Base-by-base conservation (phyloP, 2,888 invertebrate genomes). In the Tanypteryx hageni region DNA sequence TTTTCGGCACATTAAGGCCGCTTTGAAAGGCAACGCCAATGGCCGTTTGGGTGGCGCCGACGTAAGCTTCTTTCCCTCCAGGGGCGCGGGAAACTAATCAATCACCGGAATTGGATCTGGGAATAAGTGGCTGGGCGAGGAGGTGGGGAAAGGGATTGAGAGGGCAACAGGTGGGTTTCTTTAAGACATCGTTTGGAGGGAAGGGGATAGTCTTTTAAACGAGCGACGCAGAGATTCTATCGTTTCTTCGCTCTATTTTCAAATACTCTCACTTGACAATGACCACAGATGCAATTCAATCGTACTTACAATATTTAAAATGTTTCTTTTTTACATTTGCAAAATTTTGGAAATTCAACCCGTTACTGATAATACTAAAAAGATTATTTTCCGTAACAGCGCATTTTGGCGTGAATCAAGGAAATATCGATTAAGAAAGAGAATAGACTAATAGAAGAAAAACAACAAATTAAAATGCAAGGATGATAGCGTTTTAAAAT, bases 131-230 rank as follows among this genome's bases (percentile, higher is more conserved):
- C 13, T 18, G 18, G 76, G 16, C 7, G 11, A 22, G n/a, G n/a
- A 10, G 68, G 22, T n/a, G n/a, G 68, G 68, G 13, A n/a, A n/a
- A 10, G 18, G 68, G 68, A 7, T 64, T 9, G n/a, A 14, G 14
- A 64, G n/a, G 68, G 76, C 76, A 76, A 76, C 76, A 76, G 76
- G 76, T 76, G 76, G 76, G 22, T 27, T 76, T 27, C 27, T 22
- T 27, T 76, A 22, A 22, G 68, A 13, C 22, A n/a, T 68, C n/a
- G 76, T 27, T 68, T 16, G n/a, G 22, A 22, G 76, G 76, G 27
- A 27, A 13, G 18, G 22, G 68, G n/a, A 68, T 68, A 18, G n/a
- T 10, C 68, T n/a, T n/a, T n/a, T 68, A 22, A 68, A 68, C 44
- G 44, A 5, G 44, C 1, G 44, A 44, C 68, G 68, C 22, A n/a